These are phyloP conservation scores for Agapornis roseicollis DNA, from an alignment of 2,113 vertebrate species.

Conservation along the genomic window DNA sequence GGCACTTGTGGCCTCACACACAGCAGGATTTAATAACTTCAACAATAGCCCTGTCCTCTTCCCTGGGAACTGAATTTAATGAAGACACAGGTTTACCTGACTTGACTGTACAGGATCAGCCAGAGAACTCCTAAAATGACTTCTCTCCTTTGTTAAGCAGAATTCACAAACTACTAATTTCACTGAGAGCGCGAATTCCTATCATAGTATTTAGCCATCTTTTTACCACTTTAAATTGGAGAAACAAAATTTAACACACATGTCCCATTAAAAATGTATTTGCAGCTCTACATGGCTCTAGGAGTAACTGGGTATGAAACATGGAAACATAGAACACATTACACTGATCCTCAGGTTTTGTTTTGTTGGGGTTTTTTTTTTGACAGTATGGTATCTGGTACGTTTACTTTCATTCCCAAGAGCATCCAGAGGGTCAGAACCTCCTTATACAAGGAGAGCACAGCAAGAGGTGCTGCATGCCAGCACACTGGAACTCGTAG, in stretches of 20 bases:
- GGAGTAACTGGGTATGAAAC: background rate
- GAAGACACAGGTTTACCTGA: background rate
- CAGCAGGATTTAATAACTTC: background rate
- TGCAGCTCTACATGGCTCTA: background rate
- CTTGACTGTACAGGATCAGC: background rate
- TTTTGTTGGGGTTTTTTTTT: background rate
- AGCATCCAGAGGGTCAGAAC: background rate
- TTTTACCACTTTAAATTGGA: background rate
- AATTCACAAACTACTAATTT: background rate
- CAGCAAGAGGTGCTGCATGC: background rate
- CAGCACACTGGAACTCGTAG: fast-evolving
- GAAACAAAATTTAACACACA: background rate
- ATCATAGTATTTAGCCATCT: background rate
- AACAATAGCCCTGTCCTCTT: background rate
- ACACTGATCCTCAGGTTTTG: background rate
- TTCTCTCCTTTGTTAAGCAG: background rate
- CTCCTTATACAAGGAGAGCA: background rate
- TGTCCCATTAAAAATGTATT: background rate
- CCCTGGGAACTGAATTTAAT: background rate
- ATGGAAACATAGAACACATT: background rate
- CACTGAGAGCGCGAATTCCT: background rate
- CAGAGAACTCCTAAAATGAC: background rate
- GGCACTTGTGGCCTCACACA: background rate
- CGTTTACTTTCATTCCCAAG: background rate
- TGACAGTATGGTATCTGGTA: background rate